Conservation (phyloP, 1,140 invertebrate genomes). For the Drosophila parabipectinata region DNA sequence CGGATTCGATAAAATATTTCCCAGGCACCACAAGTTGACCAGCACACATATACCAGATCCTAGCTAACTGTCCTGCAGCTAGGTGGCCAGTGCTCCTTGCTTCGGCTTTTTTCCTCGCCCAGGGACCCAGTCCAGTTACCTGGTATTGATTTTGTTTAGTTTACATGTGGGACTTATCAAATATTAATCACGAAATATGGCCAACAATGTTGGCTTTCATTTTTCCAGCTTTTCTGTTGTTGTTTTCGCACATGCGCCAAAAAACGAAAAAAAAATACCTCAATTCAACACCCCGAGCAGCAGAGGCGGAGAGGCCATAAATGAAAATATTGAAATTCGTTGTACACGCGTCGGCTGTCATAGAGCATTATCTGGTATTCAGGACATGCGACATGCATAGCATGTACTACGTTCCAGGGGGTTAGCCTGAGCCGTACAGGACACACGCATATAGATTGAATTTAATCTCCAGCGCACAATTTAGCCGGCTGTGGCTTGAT, state of each 20-base stretch:
- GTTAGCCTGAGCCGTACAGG: background rate
- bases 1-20: slow-evolving; percentile 41
- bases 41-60: slow-evolving; percentile 12
- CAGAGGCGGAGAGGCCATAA: slow-evolving; percentile 21
- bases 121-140: slow-evolving; percentile 24
- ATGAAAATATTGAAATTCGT: slow-evolving; percentile 57
- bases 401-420: slow-evolving; percentile 13
- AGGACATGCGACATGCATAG: slow-evolving; percentile 45
- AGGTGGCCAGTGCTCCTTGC: background rate
- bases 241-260: slow-evolving; percentile 54
- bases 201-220: slow-evolving; percentile 40
- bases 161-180: slow-evolving; percentile 77
- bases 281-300: slow-evolving; percentile 11
- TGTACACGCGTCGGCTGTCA: slow-evolving; percentile 36
- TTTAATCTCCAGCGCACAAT: slow-evolving; percentile 35
- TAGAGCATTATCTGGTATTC: slow-evolving; percentile 43
- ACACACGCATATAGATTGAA: slow-evolving; percentile 9
- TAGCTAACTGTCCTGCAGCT: background rate
- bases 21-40: slow-evolving; percentile 20
- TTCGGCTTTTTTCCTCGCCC: background rate
- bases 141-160: slow-evolving; percentile 77
- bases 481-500: slow-evolving; percentile 35
- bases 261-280: slow-evolving; percentile 1
- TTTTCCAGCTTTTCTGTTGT: slow-evolving; percentile 36
- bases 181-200: slow-evolving; percentile 73